Evolutionary conservation across 2,797 vertebrate species (phyloP).

Genomic region (Hyperoplus lanceolatus): DNA sequence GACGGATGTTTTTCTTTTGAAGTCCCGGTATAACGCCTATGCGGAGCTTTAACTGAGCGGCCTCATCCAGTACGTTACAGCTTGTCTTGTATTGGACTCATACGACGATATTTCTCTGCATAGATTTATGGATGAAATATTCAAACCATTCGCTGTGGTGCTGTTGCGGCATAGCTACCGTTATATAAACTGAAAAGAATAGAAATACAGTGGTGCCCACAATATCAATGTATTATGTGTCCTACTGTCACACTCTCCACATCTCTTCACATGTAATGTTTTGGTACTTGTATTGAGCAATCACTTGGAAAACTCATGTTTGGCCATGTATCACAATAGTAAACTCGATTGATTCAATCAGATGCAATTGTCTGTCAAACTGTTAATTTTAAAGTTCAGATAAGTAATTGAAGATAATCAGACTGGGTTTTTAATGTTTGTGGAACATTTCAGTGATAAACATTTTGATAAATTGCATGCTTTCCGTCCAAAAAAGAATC

Average conservation of each 20-base stretch:
- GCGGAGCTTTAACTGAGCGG: slow-evolving; percentile 44
- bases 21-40: slow-evolving; percentile 43
- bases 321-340: not conserved
- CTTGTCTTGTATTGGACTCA: slow-evolving; percentile 8
- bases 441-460: not conserved
- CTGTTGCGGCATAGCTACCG: too few relatives aligned
- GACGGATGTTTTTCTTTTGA: not conserved
- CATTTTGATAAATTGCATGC: too few relatives aligned
- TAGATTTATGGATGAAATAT: not conserved
- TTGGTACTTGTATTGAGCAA: slow-evolving; percentile 1
- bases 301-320: not conserved
- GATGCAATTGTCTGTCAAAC: not conserved
- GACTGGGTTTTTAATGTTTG: not conserved
- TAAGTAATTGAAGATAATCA: too few relatives aligned
- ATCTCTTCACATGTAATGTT: not conserved
- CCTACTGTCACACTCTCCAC: not conserved
- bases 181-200: not conserved
- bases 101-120: not conserved
- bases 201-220: fast-evolving
- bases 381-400: too few relatives aligned
- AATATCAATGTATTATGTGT: not conserved
- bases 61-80: slow-evolving; percentile 45
- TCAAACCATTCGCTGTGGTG: not conserved
- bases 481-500: too few relatives aligned
- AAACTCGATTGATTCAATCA: not conserved